Percentiles rank a stretch among this genome's conserved stretches.
Evolutionary conservation across 2,113 vertebrate species (phyloP).

Genomic region (Malurus elegans): DNA sequence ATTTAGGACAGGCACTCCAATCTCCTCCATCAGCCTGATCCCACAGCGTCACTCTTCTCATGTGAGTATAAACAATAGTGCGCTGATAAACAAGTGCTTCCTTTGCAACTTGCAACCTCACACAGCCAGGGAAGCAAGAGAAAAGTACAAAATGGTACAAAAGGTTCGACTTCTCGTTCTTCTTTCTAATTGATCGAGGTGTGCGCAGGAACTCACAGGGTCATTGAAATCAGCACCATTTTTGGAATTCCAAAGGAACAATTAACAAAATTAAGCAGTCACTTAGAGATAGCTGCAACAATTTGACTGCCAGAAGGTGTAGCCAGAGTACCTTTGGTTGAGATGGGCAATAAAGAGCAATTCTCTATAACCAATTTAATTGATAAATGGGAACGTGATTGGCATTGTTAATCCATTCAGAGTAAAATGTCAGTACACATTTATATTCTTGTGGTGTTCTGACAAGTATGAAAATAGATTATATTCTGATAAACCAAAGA

Average conservation of each 20-base stretch:
- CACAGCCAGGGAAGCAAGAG: background rate
- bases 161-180: background rate
- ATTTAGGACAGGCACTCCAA: background rate
- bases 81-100: background rate
- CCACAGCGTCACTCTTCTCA: background rate
- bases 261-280: background rate
- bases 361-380: background rate
- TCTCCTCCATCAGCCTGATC: background rate
- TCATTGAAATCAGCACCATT: background rate
- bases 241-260: background rate
- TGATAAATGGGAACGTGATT: background rate
- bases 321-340: background rate
- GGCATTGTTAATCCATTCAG: background rate
- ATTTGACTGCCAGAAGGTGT: background rate
- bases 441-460: background rate
- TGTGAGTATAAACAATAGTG: background rate
- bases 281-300: background rate
- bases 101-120: background rate
- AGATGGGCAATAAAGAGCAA: background rate
- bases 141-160: background rate
- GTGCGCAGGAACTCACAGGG: background rate
- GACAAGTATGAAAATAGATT: background rate
- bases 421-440: background rate
- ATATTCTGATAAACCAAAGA: background rate
- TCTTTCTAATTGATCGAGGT: background rate